Evolutionary conservation across 2,888 invertebrate genomes (phyloP).

Genomic region (Rotaria macrura): DNA sequence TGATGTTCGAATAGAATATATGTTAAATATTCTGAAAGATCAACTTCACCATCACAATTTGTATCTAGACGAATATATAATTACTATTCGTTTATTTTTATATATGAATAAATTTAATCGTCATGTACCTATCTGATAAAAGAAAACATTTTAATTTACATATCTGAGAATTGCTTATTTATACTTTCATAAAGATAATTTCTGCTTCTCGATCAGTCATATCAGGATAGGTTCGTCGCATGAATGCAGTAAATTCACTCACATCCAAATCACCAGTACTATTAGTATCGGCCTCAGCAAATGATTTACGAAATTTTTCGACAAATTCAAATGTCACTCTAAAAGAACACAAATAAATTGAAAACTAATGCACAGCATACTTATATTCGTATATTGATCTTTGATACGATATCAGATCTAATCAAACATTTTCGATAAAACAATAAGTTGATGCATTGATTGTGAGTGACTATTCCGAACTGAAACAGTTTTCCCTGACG

Average conservation of each 20-base stretch:
- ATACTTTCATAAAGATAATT: conserved; percentile 42
- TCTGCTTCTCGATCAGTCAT: conserved; percentile 41
- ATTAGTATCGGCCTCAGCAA: not conserved
- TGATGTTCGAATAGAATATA: conserved; percentile 63
- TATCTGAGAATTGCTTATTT: not conserved
- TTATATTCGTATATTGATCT: no score
- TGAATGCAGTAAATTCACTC: conserved; percentile 41
- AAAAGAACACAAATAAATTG: not conserved
- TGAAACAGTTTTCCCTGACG: no score
- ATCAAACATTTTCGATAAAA: no score
- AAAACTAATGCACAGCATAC: no score
- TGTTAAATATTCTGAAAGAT: conserved; percentile 69
- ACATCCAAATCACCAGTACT: conserved; percentile 38
- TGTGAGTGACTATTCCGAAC: no score
- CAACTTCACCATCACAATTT: conserved; percentile 54
- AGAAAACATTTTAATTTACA: no score
- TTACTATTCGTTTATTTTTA: not conserved
- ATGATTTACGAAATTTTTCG: conserved; percentile 11
- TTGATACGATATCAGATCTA: no score
- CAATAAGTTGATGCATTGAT: no score
- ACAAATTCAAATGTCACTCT: conserved; percentile 21
- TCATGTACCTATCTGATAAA: not conserved
- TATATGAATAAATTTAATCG: not conserved
- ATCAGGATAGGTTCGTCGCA: conserved; percentile 39
- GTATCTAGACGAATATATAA: conserved; percentile 45